Conservation (phyloP, 2,797 vertebrate species). For the Cottoperca gobio region DNA sequence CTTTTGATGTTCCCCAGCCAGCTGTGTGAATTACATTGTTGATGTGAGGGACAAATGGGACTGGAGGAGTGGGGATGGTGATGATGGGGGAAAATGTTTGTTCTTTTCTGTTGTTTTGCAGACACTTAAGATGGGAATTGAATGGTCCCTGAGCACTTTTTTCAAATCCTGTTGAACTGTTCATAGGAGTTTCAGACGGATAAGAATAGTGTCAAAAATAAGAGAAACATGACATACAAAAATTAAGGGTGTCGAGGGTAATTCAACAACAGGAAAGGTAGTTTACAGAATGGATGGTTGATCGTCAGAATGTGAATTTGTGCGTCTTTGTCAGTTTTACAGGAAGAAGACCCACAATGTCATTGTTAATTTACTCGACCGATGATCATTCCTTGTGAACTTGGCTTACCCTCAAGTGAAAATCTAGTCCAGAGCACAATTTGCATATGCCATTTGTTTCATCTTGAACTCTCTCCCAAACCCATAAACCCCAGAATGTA, state of each 20-base stretch:
- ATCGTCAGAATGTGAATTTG: conserved; percentile 14
- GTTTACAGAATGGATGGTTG: background rate
- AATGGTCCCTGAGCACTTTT: background rate
- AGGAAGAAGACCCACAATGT: conserved; percentile 36
- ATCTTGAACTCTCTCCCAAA: conserved; percentile 18
- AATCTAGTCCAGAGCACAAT: conserved; percentile 43
- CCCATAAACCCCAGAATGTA: conserved; percentile 10
- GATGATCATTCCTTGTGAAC: conserved; percentile 36
- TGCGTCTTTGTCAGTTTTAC: conserved; percentile 29
- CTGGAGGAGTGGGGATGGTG: background rate
- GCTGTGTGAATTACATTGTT: conserved; percentile 40
- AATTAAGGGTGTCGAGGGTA: background rate
- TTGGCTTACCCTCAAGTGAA: conserved; percentile 23
- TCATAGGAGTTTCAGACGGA: background rate
- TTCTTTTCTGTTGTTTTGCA: conserved; percentile 9
- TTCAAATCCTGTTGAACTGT: background rate
- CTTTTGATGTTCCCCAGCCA: conserved; percentile 53
- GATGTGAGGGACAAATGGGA: conserved; percentile 29
- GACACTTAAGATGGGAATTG: background rate
- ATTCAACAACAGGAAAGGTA: background rate
- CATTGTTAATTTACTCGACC: conserved; percentile 40
- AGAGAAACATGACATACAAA: background rate
- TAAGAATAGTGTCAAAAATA: background rate
- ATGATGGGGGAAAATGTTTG: conserved; percentile 8
- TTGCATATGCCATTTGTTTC: conserved; percentile 59